These are phyloP conservation scores for Pteromalus puparum DNA, from an alignment of 1,140 invertebrate genomes.

Conservation along the genomic window DNA sequence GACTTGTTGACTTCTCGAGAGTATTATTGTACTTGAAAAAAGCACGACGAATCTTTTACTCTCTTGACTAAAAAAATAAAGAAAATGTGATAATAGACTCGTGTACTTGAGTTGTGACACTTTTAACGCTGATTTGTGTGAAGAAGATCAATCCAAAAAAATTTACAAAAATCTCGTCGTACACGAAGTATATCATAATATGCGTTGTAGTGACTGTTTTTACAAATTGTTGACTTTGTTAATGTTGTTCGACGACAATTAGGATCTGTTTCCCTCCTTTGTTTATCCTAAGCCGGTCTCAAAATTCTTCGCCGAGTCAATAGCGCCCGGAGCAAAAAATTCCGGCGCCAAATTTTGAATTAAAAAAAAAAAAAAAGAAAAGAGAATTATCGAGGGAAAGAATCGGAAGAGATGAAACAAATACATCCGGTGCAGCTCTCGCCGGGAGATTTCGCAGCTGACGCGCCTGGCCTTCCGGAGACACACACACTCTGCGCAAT, in stretches of 20 bases:
- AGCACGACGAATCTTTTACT: slow-evolving; percentile 2
- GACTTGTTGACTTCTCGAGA: slow-evolving; percentile 33
- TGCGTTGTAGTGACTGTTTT: slow-evolving; percentile 27
- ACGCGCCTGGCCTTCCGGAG: background rate
- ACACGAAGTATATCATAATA: background rate
- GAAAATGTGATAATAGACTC: slow-evolving; percentile 48
- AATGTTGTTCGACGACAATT: slow-evolving; percentile 13
- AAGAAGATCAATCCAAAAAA: background rate
- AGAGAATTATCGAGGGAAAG: background rate
- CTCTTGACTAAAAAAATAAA: slow-evolving; percentile 53
- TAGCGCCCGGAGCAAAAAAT: too few species aligned
- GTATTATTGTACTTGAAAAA: background rate
- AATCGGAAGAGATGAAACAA: background rate
- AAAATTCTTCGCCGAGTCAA: too few species aligned
- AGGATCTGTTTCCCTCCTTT: background rate
- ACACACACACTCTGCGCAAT: background rate
- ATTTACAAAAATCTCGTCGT: background rate
- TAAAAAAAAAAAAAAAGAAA: background rate
- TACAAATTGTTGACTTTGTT: slow-evolving; percentile 27
- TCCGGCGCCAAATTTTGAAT: background rate
- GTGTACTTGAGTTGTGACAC: slow-evolving; percentile 11
- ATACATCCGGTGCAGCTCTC: background rate
- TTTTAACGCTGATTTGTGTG: background rate
- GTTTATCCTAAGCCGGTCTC: too few species aligned
- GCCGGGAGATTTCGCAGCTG: background rate